Percentiles rank a stretch among this genome's conserved stretches.
Conservation (phyloP, 2,797 vertebrate genomes). For the Borostomias antarcticus region DNA sequence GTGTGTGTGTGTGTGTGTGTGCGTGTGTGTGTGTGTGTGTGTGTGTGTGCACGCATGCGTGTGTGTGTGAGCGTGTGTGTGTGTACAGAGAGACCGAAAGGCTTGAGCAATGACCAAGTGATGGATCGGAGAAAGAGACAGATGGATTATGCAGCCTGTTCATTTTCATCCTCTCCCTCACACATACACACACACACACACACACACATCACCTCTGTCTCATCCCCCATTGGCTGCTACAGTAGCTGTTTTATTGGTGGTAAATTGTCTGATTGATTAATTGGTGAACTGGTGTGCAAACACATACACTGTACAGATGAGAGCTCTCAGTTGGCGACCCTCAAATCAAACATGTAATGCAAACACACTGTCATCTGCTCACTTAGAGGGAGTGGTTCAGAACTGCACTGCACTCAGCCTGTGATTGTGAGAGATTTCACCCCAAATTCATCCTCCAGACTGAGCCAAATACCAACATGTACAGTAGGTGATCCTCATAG, state of each 20-base stretch:
- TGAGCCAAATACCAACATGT: too few species aligned
- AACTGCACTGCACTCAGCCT: not conserved
- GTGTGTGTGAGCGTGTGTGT: not conserved
- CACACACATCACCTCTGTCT: not conserved
- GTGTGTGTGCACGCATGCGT: too few species aligned
- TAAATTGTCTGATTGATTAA: too few species aligned
- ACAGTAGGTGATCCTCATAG: not conserved
- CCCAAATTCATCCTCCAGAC: too few species aligned
- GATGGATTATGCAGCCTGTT: conserved; percentile 3
- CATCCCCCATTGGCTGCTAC: not conserved
- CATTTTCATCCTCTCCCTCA: not conserved
- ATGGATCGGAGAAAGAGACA: not conserved
- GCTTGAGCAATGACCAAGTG: not conserved
- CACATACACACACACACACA: not conserved
- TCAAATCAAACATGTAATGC: conserved; percentile 6
- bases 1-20: not conserved
- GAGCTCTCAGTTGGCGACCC: not conserved
- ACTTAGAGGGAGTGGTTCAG: too few species aligned
- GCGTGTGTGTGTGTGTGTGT: not conserved
- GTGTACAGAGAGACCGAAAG: too few species aligned
- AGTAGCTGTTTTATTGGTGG: too few species aligned
- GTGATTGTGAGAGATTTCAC: too few species aligned
- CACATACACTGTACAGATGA: not conserved
- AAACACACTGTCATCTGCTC: not conserved
- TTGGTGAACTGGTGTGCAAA: too few species aligned